A percentile compares a stretch with the other conserved stretches of the same genome.
phyloP scores from a whole-genome alignment of 2,113 vertebrate species.

The Sclerurus mexicanus region DNA sequence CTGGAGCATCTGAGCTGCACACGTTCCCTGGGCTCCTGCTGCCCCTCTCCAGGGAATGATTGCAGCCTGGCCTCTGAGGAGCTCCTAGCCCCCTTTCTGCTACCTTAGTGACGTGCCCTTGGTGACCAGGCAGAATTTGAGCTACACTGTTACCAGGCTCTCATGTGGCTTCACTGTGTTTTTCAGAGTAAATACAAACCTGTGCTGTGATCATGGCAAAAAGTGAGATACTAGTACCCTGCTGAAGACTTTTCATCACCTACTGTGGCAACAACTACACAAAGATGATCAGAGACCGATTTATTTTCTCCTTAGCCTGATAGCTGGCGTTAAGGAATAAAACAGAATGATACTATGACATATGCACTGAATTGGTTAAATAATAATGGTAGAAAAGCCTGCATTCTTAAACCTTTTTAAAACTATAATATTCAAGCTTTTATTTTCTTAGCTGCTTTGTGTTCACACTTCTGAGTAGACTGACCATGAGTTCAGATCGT shows the following conservation, averaged over 20 bases:
- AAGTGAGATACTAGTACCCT: background rate
- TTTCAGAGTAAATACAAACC: background rate
- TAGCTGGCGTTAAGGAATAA: background rate
- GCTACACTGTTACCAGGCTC: fast-evolving
- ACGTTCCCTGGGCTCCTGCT: too few species aligned
- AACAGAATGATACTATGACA: background rate
- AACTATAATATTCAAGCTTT: background rate
- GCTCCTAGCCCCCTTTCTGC: background rate
- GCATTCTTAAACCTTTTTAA: background rate
- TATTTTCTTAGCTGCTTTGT: background rate
- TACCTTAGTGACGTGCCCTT: background rate
- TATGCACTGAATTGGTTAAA: background rate
- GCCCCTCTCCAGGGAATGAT: background rate
- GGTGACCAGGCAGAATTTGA: background rate
- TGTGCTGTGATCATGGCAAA: background rate
- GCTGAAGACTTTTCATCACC: background rate
- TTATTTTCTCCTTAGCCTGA: background rate
- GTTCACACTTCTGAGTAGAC: background rate
- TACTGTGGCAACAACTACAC: background rate
- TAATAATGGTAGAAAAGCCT: background rate
- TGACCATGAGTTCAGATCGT: background rate
- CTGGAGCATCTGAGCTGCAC: background rate
- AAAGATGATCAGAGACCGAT: background rate
- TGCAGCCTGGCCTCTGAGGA: background rate
- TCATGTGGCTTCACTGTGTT: background rate